A percentile compares a stretch with the other conserved stretches of the same genome.
Conservation (phyloP, 1,140 invertebrate genomes). For the Stegodyphus dumicola region DNA sequence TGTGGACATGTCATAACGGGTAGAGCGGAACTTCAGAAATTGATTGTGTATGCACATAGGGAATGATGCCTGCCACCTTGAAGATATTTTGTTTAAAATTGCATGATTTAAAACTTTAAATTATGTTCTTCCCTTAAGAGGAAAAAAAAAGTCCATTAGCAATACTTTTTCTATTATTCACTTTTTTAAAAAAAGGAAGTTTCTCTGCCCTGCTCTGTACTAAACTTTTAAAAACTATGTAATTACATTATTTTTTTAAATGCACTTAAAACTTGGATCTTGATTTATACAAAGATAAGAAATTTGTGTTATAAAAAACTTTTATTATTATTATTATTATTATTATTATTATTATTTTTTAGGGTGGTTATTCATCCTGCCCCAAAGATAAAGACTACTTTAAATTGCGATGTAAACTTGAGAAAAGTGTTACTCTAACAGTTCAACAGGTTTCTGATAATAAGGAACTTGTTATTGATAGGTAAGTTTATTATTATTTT, state of each 20-base stretch:
- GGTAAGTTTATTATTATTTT: conserved; percentile 62
- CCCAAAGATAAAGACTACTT: conserved; percentile 91
- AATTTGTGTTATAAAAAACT: no score
- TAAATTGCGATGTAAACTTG: conserved; percentile 88
- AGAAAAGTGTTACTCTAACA: conserved; percentile 92
- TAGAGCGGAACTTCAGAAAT: no score
- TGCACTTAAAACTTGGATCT: background rate
- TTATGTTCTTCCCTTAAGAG: no score
- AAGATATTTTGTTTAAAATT: no score
- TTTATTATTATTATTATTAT: no score
- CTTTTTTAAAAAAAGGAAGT: no score
- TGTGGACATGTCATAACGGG: no score
- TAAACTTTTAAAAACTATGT: background rate
- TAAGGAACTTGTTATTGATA: conserved; percentile 69
- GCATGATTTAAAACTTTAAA: no score
- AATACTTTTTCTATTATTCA: no score
- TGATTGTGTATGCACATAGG: no score
- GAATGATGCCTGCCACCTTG: no score
- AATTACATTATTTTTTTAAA: background rate
- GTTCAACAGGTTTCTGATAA: conserved; percentile 81
- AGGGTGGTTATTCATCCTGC: conserved; percentile 84
- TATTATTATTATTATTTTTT: conserved; percentile 2
- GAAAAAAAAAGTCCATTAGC: no score
- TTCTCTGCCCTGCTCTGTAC: background rate
- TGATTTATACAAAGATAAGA: background rate